Evolutionary conservation across 2,888 invertebrate species (phyloP).

Genomic region (Pterostichus niger): DNA sequence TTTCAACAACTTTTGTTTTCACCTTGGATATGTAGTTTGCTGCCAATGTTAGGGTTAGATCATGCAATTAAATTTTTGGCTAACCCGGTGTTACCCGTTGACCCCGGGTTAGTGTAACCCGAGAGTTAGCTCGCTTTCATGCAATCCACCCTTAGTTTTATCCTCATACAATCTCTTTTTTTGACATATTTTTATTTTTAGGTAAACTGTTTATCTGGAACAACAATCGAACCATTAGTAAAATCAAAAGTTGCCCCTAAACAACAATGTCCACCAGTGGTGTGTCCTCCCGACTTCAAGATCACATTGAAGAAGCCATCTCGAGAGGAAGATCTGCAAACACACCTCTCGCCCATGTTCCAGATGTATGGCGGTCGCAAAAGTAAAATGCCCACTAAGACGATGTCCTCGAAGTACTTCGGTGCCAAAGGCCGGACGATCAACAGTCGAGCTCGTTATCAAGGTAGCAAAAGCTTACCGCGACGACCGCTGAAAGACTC

Average conservation of each 20-base stretch:
- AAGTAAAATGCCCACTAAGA: conserved; percentile 69
- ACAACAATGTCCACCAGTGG: conserved; percentile 76
- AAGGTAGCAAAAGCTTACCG: conserved; percentile 36
- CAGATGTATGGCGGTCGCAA: conserved; percentile 70
- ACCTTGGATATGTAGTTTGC: too few relatives aligned
- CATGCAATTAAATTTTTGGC: too few relatives aligned
- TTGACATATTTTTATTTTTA: neutral
- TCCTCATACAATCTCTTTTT: too few relatives aligned
- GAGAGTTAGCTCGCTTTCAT: too few relatives aligned
- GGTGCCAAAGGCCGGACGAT: conserved; percentile 74
- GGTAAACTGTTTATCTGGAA: conserved; percentile 15
- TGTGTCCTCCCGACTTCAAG: conserved; percentile 79
- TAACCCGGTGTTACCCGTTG: too few relatives aligned
- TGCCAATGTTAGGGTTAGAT: too few relatives aligned
- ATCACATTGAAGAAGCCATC: conserved; percentile 74
- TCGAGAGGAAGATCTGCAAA: conserved; percentile 72
- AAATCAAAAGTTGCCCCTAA: conserved; percentile 69
- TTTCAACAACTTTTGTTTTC: too few relatives aligned
- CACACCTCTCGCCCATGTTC: conserved; percentile 78
- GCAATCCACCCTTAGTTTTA: too few relatives aligned
- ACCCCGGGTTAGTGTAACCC: too few relatives aligned
- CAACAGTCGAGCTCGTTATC: neutral
- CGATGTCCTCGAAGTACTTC: conserved; percentile 70
- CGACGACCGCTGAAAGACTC: conserved; percentile 68
- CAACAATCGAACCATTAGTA: conserved; percentile 43